Evolutionary conservation across 2,797 vertebrate genomes (phyloP).

Genomic region (Eleutherodactylus coqui): DNA sequence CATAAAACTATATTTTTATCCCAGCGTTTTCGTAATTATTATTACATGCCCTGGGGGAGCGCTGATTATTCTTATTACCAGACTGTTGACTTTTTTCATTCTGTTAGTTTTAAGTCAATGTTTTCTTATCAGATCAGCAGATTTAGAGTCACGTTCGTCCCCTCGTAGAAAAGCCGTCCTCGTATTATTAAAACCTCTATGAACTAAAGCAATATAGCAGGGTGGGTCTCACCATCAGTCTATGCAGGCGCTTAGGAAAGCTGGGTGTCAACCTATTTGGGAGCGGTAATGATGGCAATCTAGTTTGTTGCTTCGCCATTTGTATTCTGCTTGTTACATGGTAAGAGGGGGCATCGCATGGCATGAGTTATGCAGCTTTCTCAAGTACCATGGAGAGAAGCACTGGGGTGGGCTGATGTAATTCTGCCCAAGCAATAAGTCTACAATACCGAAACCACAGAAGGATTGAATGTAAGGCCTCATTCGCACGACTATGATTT

Average conservation of each 20-base stretch:
- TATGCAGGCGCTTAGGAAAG: too few relatives aligned
- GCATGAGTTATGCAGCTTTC: too few relatives aligned
- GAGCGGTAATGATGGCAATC: background rate
- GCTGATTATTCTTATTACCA: background rate
- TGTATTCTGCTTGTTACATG: background rate
- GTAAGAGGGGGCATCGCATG: too few relatives aligned
- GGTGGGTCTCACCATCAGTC: too few relatives aligned
- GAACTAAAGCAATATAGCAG: too few relatives aligned
- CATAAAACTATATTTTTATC: constrained; percentile 31
- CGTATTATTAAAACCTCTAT: too few relatives aligned
- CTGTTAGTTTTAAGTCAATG: background rate
- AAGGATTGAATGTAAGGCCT: too few relatives aligned
- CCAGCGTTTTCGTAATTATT: constrained; percentile 10
- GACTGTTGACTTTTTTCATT: background rate
- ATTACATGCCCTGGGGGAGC: background rate
- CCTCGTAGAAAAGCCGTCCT: too few relatives aligned
- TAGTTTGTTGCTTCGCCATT: background rate
- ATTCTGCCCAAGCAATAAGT: background rate
- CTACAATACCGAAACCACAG: too few relatives aligned
- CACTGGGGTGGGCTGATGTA: background rate
- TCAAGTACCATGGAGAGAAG: background rate
- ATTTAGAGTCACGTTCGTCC: background rate
- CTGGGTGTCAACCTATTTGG: background rate
- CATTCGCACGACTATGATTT: too few relatives aligned
- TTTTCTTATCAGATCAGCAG: background rate